Evolutionary conservation across 2,797 vertebrate species (phyloP).

Genomic region (Tarsius wallacei): DNA sequence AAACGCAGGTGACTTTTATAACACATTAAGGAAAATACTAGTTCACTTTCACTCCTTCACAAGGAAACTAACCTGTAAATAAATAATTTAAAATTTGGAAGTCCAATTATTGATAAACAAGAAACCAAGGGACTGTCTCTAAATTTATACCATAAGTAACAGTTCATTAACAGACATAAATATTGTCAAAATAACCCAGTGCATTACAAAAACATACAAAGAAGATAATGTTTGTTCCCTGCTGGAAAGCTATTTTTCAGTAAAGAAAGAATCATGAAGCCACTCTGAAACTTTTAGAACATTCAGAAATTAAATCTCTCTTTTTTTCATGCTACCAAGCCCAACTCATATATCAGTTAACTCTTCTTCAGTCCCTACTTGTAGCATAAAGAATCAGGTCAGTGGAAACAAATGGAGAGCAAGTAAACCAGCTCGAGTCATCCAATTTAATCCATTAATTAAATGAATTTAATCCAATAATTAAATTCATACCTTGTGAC

Average conservation of each 20-base stretch:
- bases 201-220: conserved; percentile 56
- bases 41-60: conserved; percentile 1
- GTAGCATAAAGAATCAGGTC: conserved; percentile 30
- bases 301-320: conserved; percentile 63
- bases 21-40: conserved; percentile 65
- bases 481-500: conserved; percentile 95
- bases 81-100: conserved; percentile 63
- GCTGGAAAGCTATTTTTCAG: conserved; percentile 42
- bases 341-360: conserved; percentile 34
- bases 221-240: conserved; percentile 55
- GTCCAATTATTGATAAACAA: conserved; percentile 48
- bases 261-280: conserved; percentile 52
- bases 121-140: neutral
- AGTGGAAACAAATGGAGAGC: neutral
- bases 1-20: conserved; percentile 27
- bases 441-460: neutral
- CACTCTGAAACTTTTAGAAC: conserved; percentile 40
- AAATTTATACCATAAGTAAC: conserved; percentile 56
- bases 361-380: conserved; percentile 9
- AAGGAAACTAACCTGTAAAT: conserved; percentile 14
- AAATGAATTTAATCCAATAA: neutral
- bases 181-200: conserved; percentile 30
- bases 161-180: conserved; percentile 42
- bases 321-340: conserved; percentile 51
- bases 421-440: neutral